Percentiles rank a stretch among this genome's conserved stretches.
Evolutionary conservation across 2,113 vertebrate species (phyloP).

Genomic region (Columba livia): DNA sequence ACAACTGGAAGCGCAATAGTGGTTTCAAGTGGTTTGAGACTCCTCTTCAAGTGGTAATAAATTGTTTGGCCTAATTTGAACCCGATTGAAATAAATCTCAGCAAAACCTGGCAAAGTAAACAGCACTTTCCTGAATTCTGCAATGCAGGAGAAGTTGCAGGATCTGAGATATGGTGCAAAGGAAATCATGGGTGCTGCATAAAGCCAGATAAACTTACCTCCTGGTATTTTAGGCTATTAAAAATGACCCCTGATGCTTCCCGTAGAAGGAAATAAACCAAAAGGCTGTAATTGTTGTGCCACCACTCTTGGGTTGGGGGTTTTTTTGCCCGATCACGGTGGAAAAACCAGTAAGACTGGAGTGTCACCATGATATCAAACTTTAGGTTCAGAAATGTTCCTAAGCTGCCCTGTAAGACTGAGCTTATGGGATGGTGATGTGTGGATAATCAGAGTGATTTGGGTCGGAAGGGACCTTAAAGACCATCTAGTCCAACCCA

Average conservation of each 20-base stretch:
- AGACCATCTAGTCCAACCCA: too few relatives aligned
- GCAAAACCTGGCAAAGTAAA: background rate
- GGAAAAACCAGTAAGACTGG: background rate
- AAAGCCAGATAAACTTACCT: background rate
- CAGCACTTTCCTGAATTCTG: rapidly evolving
- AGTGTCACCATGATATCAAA: background rate
- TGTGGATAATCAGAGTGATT: background rate
- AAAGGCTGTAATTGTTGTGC: background rate
- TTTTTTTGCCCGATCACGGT: background rate
- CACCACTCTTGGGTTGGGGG: rapidly evolving
- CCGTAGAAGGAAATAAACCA: rapidly evolving
- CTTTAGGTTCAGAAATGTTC: background rate
- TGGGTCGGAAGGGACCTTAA: background rate
- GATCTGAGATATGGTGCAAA: rapidly evolving
- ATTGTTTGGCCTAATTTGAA: background rate
- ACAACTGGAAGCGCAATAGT: background rate
- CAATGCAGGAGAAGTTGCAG: background rate
- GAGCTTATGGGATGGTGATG: too few relatives aligned
- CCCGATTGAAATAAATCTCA: background rate
- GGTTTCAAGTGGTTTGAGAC: background rate
- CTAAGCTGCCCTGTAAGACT: background rate
- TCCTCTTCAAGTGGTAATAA: rapidly evolving
- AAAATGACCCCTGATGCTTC: background rate
- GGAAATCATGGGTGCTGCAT: background rate
- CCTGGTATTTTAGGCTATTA: too few relatives aligned